phyloP scores from a whole-genome alignment of 2,113 vertebrate genomes.

The Columba livia region DNA sequence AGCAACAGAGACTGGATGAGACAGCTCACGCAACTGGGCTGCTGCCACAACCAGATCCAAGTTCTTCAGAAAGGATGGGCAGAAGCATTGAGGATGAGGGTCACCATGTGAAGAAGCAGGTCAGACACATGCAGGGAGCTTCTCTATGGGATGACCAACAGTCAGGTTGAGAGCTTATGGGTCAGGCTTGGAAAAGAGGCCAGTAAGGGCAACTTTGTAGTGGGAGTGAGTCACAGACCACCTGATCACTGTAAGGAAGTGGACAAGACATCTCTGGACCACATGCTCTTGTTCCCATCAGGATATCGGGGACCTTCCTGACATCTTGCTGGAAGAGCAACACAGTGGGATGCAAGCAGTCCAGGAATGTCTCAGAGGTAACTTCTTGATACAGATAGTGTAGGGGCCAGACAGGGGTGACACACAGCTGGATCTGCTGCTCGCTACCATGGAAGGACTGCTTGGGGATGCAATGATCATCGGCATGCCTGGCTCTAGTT shows the following conservation, averaged over 20 bases:
- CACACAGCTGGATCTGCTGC: background rate
- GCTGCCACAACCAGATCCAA: background rate
- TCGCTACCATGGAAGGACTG: background rate
- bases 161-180: background rate
- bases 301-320: background rate
- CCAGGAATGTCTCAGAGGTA: background rate
- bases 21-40: background rate
- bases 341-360: background rate
- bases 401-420: background rate
- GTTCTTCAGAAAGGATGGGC: background rate
- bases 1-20: background rate
- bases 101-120: background rate
- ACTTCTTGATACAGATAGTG: background rate
- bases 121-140: background rate
- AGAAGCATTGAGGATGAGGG: background rate
- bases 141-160: background rate
- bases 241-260: background rate
- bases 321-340: background rate
- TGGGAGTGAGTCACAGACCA: background rate
- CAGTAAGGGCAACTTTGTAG: background rate
- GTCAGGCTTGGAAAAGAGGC: background rate
- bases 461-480: background rate
- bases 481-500: background rate
- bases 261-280: background rate
- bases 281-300: accelerated